A percentile compares a stretch with the other conserved stretches of the same genome.
These are phyloP conservation scores for Dromius quadrimaculatus DNA, from an alignment of 2,888 invertebrate species.

Conservation along the genomic window DNA sequence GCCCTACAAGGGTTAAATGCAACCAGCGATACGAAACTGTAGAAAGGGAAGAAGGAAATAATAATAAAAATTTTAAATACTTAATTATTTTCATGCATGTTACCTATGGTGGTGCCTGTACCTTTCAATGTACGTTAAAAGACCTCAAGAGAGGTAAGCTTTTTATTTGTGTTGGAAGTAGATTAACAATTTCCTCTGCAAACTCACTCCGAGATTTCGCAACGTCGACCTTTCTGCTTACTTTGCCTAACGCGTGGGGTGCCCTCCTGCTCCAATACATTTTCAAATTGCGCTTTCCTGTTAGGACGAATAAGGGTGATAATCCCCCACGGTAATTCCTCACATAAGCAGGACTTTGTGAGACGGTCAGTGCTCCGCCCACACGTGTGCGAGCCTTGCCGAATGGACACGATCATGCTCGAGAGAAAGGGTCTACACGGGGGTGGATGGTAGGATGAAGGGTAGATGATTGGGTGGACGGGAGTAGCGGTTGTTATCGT, in stretches of 20 bases:
- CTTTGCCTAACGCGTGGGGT: constrained; percentile 19
- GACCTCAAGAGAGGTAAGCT: constrained; percentile 35
- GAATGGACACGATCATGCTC: constrained; percentile 36
- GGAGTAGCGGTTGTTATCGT: constrained; percentile 10
- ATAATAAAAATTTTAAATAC: background rate
- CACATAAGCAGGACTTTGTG: constrained; percentile 38
- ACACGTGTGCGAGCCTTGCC: constrained; percentile 43
- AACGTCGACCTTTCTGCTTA: constrained; percentile 45
- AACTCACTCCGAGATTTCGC: constrained; percentile 50
- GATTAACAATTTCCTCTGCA: constrained; percentile 51
- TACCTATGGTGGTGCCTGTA: no score
- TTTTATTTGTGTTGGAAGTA: constrained; percentile 43
- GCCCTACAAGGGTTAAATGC: constrained; percentile 10
- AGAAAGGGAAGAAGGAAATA: constrained; percentile 4
- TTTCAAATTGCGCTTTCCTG: background rate
- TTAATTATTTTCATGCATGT: no score
- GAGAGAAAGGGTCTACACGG: background rate
- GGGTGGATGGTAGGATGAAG: background rate
- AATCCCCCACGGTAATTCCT: constrained; percentile 29
- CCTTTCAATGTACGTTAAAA: constrained; percentile 33
- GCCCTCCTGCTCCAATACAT: constrained; percentile 18
- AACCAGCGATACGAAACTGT: background rate
- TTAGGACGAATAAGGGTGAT: background rate
- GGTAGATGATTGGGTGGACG: constrained; percentile 42
- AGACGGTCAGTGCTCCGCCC: constrained; percentile 51